A percentile compares a stretch with the other conserved stretches of the same genome.
Conservation (phyloP, 2,113 vertebrate genomes). For the Phyllostomus discolor region DNA sequence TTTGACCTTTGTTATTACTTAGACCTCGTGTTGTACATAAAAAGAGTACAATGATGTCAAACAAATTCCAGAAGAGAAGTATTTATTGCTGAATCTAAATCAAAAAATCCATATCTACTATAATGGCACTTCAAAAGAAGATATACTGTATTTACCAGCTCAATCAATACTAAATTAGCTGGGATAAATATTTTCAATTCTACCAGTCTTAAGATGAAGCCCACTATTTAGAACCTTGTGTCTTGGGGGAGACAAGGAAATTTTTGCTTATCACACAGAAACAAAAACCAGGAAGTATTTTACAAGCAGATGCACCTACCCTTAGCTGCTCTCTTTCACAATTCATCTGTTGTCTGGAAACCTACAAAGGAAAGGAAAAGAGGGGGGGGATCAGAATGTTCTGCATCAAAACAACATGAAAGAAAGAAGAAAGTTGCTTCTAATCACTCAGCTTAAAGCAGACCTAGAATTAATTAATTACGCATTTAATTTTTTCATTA, state of each 20-base stretch:
- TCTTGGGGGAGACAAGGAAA: slow-evolving; percentile 39
- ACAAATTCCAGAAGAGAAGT: neutral
- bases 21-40: neutral
- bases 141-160: slow-evolving; percentile 70
- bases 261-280: slow-evolving; percentile 59
- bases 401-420: neutral
- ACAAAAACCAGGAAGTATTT: slow-evolving; percentile 30
- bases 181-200: slow-evolving; percentile 61
- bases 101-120: slow-evolving; percentile 46
- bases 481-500: neutral
- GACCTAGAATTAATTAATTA: slow-evolving; percentile 15
- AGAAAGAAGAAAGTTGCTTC: neutral
- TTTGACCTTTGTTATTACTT: slow-evolving; percentile 53
- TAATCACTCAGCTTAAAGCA: neutral
- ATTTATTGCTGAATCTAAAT: slow-evolving; percentile 65
- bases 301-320: slow-evolving; percentile 81
- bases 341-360: slow-evolving; percentile 90
- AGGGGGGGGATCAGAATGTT: neutral
- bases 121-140: slow-evolving; percentile 56
- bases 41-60: slow-evolving; percentile 14
- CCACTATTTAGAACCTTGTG: slow-evolving; percentile 16
- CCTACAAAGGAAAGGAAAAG: slow-evolving; percentile 69
- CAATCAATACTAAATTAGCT: slow-evolving; percentile 68
- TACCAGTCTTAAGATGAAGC: slow-evolving; percentile 51
- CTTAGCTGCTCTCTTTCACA: slow-evolving; percentile 88